Percentiles rank a stretch among this genome's conserved stretches.
These are phyloP conservation scores for Ochropleura plecta DNA, from an alignment of 2,888 invertebrate genomes.

Conservation along the genomic window DNA sequence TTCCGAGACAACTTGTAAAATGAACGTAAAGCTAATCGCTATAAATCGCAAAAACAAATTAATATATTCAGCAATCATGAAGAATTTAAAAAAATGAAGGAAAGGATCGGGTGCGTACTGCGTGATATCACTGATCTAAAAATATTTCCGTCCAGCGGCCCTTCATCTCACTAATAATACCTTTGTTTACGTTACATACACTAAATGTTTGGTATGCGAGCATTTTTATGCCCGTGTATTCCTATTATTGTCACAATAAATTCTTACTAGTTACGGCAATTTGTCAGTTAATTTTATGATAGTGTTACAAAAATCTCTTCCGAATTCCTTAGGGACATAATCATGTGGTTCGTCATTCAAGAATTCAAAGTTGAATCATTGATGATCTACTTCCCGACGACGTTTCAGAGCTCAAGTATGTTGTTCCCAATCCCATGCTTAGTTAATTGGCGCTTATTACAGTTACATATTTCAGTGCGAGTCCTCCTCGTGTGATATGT, in stretches of 20 bases:
- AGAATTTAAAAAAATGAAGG: slow-evolving; percentile 80
- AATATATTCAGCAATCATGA: slow-evolving; percentile 62
- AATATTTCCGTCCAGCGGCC: slow-evolving; percentile 79
- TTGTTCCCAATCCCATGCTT: slow-evolving; percentile 84
- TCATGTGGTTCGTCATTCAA: slow-evolving; percentile 43
- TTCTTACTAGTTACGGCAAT: slow-evolving; percentile 48
- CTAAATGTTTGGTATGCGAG: slow-evolving; percentile 69
- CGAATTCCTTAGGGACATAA: slow-evolving; percentile 38
- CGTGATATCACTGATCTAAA: slow-evolving; percentile 81
- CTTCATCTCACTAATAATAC: slow-evolving; percentile 80
- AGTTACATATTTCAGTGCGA: slow-evolving; percentile 85
- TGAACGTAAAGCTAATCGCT: slow-evolving; percentile 1
- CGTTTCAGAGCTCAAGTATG: slow-evolving; percentile 76
- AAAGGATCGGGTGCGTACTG: slow-evolving; percentile 77
- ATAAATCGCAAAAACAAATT: slow-evolving; percentile 48
- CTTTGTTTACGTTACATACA: slow-evolving; percentile 80
- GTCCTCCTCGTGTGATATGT: slow-evolving; percentile 76
- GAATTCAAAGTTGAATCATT: slow-evolving; percentile 65
- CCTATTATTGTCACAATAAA: slow-evolving; percentile 70
- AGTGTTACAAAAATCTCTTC: slow-evolving; percentile 29
- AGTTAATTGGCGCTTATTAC: slow-evolving; percentile 89
- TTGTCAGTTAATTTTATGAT: slow-evolving; percentile 36
- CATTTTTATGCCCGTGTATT: slow-evolving; percentile 66
- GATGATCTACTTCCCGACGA: slow-evolving; percentile 69
- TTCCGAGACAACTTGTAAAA: slow-evolving; percentile 10